Base-by-base conservation (phyloP, 1,140 invertebrate species). In the Zaprionus davidi region DNA sequence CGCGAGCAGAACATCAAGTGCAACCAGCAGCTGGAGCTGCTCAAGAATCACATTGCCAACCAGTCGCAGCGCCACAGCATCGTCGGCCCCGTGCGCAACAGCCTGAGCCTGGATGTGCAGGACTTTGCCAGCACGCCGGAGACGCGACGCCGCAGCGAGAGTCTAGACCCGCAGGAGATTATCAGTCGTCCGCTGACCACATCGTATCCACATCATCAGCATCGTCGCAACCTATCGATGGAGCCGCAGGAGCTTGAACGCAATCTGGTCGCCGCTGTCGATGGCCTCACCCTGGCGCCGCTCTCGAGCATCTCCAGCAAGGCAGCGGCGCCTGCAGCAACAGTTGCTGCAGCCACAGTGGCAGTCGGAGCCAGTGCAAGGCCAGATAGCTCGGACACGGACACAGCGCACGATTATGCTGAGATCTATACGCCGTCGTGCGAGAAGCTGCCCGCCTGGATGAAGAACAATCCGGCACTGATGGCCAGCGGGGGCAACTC, bases 371-470 rank as follows among this genome's bases (percentile, higher is more conserved):
- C 64, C 1, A 20, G 22, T 1, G 64, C 77, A 17, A 93, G 94
- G 1, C 94, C 94, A 3, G 94, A 94, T 66, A 94, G 94, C 51
- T 95, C 95, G 0, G 95, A 95, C 77, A 94, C 95, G 7, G 96
- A 97, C 87, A 95, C 97, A 9, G 95, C 96, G 3, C 97, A 98
- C 88, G 97, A 98, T 92, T 98, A 98, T 91, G 97, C 97, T 7
- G 97, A 98, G 93, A 98, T 98, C 71, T 98, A 98, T 83, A 98
- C 97, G n/a, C 97, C 97, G 0, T 97, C 96, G 80, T 95, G 96
- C 88, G 97, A 98, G 93, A 94, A 94, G 78, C 91, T 77, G 82
- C 94, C 93, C 34, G 91, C 93, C 36, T 94, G 94, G 94, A 94
- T 93, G 79, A 93, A 93, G 71, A 94, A 90, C 76, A 93, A 87